Evolutionary conservation across 1,140 invertebrate species (phyloP), one percentile per base, ranked within the genome.

Genomic region (Caerostris extrusa): DNA sequence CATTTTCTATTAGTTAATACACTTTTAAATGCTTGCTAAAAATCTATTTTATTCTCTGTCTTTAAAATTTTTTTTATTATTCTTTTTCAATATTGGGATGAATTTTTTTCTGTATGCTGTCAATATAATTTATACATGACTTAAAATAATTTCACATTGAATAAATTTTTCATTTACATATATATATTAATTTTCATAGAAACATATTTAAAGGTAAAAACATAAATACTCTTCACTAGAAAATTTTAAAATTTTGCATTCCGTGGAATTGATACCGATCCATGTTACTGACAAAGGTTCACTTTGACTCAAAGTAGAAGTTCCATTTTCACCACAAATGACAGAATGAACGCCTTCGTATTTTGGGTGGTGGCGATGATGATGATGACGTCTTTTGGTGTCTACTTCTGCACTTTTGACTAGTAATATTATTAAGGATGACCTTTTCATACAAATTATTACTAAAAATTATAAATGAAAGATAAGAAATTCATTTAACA

Each of bases 281-380:
- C 94, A 92, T 7, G 57, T 56, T 3, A 88, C 56, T 34, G 53
- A 19, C 1, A 6, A 7, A 53, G 58, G 55, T 58, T 95, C 94
- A 85, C 91, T 94, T 50, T 81, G 85, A 60, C 71, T 91, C 12
- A 34, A 55, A n/a, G 85, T 88, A 50, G 14, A 34, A 17, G 17
- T 58, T 77, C 60, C 83, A 85, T 93, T 89, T 77, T 93, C 94
- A 3, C 90, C 90, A 82, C 83, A 93, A 83, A 95, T 95, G 2
- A 93, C 61, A 12, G 90, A 85, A 58, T 83, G 56, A 14, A 95
- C 94, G 14, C 94, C 94, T 86, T 93, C 92, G 60, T 94, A 95
- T 53, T 95, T 94, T 3, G 92, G 85, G 5, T 88, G 85, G 0
- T 93, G 53, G 12, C 58, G 60, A 61, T 50, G 86, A 34, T 87